phyloP scores from a whole-genome alignment of 2,888 invertebrate species.

The Caenorhabditis macrosperma region DNA sequence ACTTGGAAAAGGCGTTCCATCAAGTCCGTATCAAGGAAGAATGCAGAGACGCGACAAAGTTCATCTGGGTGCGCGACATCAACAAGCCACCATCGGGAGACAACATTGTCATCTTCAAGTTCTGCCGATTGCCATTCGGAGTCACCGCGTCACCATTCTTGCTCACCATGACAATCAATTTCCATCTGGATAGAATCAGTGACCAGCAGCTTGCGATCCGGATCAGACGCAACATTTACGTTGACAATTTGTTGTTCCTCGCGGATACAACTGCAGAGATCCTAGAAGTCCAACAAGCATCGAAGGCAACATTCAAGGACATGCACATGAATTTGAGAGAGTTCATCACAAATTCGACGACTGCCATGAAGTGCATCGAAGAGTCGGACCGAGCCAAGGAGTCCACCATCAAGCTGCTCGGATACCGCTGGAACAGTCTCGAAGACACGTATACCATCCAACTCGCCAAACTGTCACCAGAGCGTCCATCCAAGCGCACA shows the following conservation, averaged over 20 bases:
- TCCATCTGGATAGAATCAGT: too few species aligned
- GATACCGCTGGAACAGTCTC: neutral
- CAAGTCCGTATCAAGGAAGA: conserved; percentile 6
- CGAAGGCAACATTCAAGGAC: too few species aligned
- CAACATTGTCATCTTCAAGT: conserved; percentile 16
- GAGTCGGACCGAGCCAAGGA: neutral
- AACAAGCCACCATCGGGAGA: too few species aligned
- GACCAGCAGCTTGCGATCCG: neutral
- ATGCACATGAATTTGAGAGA: too few species aligned
- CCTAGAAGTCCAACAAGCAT: too few species aligned
- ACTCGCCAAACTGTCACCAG: too few species aligned
- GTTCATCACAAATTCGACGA: too few species aligned
- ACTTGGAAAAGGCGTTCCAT: conserved; percentile 29
- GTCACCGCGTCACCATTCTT: conserved; percentile 20
- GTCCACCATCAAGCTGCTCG: neutral
- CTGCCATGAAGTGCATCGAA: too few species aligned
- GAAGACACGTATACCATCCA: too few species aligned
- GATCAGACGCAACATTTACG: conserved; percentile 23
- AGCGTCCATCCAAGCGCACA: conserved; percentile 6
- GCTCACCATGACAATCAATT: too few species aligned
- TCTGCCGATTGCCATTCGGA: conserved; percentile 37
- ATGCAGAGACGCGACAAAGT: neutral
- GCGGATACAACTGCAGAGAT: neutral
- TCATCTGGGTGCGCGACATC: conserved; percentile 40
- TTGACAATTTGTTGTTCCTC: conserved; percentile 29